Percentiles rank a stretch among this genome's conserved stretches.
These are phyloP conservation scores for Nephila pilipes DNA, from an alignment of 1,140 invertebrate genomes.

Conservation along the genomic window DNA sequence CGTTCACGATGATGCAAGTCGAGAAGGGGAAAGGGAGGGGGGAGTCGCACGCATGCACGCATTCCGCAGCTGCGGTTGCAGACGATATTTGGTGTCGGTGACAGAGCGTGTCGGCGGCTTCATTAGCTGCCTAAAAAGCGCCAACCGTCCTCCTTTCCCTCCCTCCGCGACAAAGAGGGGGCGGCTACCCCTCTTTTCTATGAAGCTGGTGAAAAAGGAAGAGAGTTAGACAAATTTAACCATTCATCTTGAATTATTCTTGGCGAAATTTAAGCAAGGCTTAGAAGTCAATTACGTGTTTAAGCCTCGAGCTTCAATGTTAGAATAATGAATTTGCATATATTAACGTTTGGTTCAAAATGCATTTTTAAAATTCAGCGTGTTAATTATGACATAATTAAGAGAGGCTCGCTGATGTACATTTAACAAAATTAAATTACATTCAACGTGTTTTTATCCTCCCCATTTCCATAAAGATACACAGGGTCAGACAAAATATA, in stretches of 20 bases:
- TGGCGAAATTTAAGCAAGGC: background rate
- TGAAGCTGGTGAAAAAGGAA: background rate
- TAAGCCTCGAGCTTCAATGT: too few species aligned
- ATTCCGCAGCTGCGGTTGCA: conserved; percentile 66
- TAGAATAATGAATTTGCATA: too few species aligned
- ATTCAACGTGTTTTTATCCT: too few species aligned
- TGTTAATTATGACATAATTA: too few species aligned
- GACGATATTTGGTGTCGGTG: conserved; percentile 71
- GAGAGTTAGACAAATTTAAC: conserved; percentile 4
- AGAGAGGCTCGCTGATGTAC: too few species aligned
- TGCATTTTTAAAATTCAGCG: too few species aligned
- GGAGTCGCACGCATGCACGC: background rate
- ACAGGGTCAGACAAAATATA: too few species aligned
- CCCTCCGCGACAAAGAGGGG: conserved; percentile 29
- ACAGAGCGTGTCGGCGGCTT: conserved; percentile 75
- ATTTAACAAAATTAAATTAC: too few species aligned
- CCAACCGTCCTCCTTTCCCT: conserved; percentile 13
- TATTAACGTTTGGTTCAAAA: too few species aligned
- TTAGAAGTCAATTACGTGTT: too few species aligned
- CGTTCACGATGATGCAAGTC: conserved; percentile 15
- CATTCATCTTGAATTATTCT: background rate
- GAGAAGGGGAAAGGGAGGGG: background rate
- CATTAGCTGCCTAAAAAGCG: conserved; percentile 75
- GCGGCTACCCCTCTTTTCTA: background rate
- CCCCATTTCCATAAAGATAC: too few species aligned